phyloP scores from a whole-genome alignment of 2,113 vertebrate species.

The Phylloscopus trochilus region DNA sequence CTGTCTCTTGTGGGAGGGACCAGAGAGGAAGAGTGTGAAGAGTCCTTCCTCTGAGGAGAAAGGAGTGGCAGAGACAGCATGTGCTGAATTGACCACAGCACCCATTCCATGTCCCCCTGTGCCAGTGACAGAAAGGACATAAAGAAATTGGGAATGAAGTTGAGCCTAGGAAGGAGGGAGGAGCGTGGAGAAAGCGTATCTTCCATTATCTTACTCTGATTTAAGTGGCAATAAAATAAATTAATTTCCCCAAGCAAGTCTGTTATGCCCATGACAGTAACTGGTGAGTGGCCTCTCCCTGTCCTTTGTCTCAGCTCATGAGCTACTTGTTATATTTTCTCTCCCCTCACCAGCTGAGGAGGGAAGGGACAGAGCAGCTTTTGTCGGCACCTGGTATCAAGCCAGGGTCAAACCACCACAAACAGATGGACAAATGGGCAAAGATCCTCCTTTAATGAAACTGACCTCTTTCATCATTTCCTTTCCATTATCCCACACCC shows the following conservation, averaged over 20 bases:
- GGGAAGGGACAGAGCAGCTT: background rate
- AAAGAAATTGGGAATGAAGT: background rate
- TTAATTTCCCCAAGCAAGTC: background rate
- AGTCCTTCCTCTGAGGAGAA: background rate
- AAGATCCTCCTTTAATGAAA: background rate
- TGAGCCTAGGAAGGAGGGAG: background rate
- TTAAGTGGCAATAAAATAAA: background rate
- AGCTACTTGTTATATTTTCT: background rate
- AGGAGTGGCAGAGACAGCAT: background rate
- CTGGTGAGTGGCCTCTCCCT: background rate
- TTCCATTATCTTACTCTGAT: background rate
- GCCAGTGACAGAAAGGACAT: background rate
- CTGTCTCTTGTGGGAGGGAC: background rate
- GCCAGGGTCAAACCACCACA: background rate
- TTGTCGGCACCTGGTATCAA: rapidly evolving
- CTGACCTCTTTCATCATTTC: background rate
- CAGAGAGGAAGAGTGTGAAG: background rate
- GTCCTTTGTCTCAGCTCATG: background rate
- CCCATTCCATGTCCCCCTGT: background rate
- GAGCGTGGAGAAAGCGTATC: background rate
- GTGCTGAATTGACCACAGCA: background rate
- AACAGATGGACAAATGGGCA: background rate
- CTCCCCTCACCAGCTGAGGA: background rate
- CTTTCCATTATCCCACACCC: background rate
- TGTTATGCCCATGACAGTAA: background rate